Conservation (phyloP, 1,140 invertebrate genomes). For the Drosophila eugracilis region DNA sequence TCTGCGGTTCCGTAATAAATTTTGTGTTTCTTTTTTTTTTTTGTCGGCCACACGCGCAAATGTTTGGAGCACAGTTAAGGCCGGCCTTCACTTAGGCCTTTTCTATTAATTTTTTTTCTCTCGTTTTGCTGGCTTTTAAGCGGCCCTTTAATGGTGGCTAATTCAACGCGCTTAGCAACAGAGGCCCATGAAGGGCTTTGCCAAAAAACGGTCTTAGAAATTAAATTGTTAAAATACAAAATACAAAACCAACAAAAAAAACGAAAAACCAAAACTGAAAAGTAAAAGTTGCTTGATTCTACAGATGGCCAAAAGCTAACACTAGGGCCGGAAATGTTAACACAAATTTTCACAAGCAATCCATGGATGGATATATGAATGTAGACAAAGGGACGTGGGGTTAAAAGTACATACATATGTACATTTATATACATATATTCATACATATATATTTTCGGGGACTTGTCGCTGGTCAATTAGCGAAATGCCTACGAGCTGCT, state of each 20-base stretch:
- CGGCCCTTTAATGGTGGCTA: conserved; percentile 43
- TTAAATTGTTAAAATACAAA: conserved; percentile 13
- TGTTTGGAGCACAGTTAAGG: conserved; percentile 34
- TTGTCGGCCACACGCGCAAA: conserved; percentile 32
- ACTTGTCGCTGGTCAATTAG: conserved; percentile 78
- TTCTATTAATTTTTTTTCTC: conserved; percentile 45
- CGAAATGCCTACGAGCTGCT: conserved; percentile 64
- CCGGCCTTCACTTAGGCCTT: conserved; percentile 45
- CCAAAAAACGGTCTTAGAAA: conserved; percentile 16
- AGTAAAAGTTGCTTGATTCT: conserved; percentile 75
- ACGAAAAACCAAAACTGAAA: conserved; percentile 38
- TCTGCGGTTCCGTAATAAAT: conserved; percentile 49
- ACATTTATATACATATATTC: too few species aligned
- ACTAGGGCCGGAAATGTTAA: conserved; percentile 71
- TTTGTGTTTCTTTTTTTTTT: conserved; percentile 10
- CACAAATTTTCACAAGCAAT: conserved; percentile 65
- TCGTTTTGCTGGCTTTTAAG: conserved; percentile 20
- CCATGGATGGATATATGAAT: conserved; percentile 6
- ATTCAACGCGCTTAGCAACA: conserved; percentile 51
- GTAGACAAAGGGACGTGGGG: conserved; percentile 7
- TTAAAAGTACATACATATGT: background rate
- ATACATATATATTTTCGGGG: conserved; percentile 27
- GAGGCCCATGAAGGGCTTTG: conserved; percentile 34
- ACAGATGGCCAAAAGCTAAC: conserved; percentile 58
- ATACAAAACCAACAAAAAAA: conserved; percentile 5